Conservation (phyloP, 2,113 vertebrate genomes). For the Excalfactoria chinensis region DNA sequence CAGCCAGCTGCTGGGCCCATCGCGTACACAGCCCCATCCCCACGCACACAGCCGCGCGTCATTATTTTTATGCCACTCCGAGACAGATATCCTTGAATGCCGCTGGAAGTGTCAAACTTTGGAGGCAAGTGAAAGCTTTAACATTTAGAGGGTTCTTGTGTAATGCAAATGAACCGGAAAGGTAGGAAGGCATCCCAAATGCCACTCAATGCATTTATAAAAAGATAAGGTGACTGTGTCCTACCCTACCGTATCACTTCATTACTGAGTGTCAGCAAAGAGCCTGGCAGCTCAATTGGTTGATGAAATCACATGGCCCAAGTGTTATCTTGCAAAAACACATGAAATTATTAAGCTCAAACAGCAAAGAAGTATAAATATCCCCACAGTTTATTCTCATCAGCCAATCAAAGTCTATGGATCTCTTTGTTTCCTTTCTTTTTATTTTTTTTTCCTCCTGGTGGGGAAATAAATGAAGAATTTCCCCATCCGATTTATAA, state of each 20-base stretch:
- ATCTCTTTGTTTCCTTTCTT: constrained; percentile 23
- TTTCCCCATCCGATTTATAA: constrained; percentile 42
- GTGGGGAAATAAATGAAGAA: background rate
- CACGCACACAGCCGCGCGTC: constrained; percentile 43
- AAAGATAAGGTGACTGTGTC: constrained; percentile 59
- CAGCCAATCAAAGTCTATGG: background rate
- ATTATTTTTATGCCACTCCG: constrained; percentile 55
- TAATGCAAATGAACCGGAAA: constrained; percentile 55
- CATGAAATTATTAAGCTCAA: constrained; percentile 39
- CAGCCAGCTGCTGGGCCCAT: constrained; percentile 21
- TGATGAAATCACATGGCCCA: constrained; percentile 68
- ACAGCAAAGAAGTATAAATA: constrained; percentile 35
- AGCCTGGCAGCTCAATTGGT: constrained; percentile 38
- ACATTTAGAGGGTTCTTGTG: constrained; percentile 59
- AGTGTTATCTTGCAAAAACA: constrained; percentile 60
- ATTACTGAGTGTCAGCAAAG: constrained; percentile 57
- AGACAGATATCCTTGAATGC: constrained; percentile 44
- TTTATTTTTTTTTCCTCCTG: background rate
- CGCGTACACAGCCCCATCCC: background rate
- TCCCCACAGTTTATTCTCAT: constrained; percentile 1
- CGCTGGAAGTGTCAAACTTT: constrained; percentile 23
- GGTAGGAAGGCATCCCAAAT: constrained; percentile 55
- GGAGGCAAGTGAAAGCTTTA: constrained; percentile 45
- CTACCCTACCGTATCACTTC: constrained; percentile 54
- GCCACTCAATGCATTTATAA: constrained; percentile 68